phyloP scores from a whole-genome alignment of 2,113 vertebrate genomes.

The Hypanus sabinus region DNA sequence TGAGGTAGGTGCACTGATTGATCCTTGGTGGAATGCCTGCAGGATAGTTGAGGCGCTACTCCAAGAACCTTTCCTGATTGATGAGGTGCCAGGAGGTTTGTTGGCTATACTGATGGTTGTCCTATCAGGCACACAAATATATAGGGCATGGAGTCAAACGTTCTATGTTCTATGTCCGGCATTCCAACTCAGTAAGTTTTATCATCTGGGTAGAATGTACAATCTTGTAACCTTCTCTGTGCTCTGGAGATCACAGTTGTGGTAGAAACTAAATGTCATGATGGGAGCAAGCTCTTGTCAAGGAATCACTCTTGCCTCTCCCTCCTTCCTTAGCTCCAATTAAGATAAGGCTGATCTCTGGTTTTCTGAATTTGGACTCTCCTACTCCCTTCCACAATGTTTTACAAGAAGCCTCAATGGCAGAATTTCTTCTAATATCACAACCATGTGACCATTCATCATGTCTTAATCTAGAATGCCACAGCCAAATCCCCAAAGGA shows the following conservation, averaged over 20 bases:
- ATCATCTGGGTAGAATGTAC: neutral
- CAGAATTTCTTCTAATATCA: too few relatives aligned
- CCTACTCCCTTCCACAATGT: neutral
- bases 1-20: neutral
- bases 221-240: neutral
- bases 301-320: neutral
- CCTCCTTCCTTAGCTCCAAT: neutral
- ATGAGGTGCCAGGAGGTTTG: neutral
- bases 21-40: neutral
- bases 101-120: neutral
- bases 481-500: neutral
- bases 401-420: neutral
- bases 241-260: neutral
- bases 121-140: too few relatives aligned
- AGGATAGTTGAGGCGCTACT: neutral
- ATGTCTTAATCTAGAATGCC: neutral
- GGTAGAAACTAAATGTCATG: neutral
- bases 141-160: too few relatives aligned
- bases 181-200: neutral
- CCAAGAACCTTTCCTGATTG: neutral
- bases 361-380: neutral
- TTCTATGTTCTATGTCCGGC: too few relatives aligned
- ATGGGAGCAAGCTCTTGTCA: neutral
- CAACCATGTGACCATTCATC: neutral
- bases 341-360: neutral